phyloP scores from a whole-genome alignment of 2,888 invertebrate genomes.

The Himalopsyche tibetana region DNA sequence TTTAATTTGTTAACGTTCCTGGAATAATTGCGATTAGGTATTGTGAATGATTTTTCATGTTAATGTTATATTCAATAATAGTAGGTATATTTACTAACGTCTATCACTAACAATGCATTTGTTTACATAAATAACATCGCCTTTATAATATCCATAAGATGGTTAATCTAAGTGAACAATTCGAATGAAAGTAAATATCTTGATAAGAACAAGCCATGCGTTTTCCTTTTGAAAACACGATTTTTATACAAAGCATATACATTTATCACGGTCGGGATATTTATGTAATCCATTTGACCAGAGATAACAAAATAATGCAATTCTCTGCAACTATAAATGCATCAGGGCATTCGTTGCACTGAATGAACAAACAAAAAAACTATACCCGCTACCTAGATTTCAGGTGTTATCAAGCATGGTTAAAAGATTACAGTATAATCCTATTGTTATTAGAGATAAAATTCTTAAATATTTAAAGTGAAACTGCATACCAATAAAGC shows the following conservation, averaged over 20 bases:
- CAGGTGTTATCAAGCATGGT: neutral
- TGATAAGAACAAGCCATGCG: slow-evolving; percentile 15
- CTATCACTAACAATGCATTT: neutral
- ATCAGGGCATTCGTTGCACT: slow-evolving; percentile 19
- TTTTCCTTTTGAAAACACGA: slow-evolving; percentile 5
- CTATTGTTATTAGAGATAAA: no score
- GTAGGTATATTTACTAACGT: no score
- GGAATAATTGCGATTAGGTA: no score
- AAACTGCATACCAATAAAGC: no score
- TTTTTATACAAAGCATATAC: neutral
- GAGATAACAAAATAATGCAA: slow-evolving; percentile 34
- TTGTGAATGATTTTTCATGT: no score
- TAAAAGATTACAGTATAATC: no score
- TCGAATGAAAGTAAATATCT: neutral
- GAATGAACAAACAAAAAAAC: slow-evolving; percentile 4
- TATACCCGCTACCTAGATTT: slow-evolving; percentile 8
- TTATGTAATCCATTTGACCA: slow-evolving; percentile 28
- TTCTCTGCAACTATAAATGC: slow-evolving; percentile 20
- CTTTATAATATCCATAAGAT: neutral
- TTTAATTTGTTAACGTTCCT: no score
- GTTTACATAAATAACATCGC: slow-evolving; percentile 9
- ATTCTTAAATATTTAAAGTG: no score
- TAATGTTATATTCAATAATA: no score
- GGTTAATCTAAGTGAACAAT: slow-evolving; percentile 5
- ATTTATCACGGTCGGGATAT: slow-evolving; percentile 15